These are phyloP conservation scores for Epinephelus cyanopodus DNA, from an alignment of 2,113 vertebrate genomes.

Conservation along the genomic window DNA sequence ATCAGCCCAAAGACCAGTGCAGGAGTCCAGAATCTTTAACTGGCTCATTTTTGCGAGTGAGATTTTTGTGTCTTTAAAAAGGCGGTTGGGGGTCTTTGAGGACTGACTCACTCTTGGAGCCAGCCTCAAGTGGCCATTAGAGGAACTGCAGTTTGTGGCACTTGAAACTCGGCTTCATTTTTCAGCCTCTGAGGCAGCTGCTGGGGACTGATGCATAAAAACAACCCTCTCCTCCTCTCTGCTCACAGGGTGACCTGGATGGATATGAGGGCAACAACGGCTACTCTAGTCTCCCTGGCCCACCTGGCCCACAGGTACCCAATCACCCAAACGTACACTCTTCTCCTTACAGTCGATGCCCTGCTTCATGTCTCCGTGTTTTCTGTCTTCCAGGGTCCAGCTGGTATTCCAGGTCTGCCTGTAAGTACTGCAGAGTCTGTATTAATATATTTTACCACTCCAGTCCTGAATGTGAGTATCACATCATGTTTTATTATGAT, in stretches of 20 bases:
- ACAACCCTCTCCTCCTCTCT: not conserved
- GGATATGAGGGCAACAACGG: conserved; percentile 72
- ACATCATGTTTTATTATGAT: not conserved
- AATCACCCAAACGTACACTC: not conserved
- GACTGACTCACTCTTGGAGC: no score
- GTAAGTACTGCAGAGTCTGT: conserved; percentile 63
- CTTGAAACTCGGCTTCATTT: no score
- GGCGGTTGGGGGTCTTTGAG: no score
- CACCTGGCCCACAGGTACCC: conserved; percentile 87
- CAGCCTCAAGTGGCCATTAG: no score
- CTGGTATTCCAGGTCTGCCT: conserved; percentile 79
- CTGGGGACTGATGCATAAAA: no score
- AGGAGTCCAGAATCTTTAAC: no score
- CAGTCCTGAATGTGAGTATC: not conserved
- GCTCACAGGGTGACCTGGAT: conserved; percentile 82
- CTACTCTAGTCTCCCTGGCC: conserved; percentile 75
- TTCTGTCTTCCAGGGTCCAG: conserved; percentile 75
- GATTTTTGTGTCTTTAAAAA: no score
- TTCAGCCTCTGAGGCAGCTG: no score
- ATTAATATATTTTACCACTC: not conserved
- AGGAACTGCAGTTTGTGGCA: no score
- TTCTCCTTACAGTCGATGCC: not conserved
- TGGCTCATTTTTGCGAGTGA: no score
- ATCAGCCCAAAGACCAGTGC: no score
- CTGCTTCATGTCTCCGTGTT: not conserved